phyloP scores from a whole-genome alignment of 2,113 vertebrate species.

The Mesocricetus auratus region DNA sequence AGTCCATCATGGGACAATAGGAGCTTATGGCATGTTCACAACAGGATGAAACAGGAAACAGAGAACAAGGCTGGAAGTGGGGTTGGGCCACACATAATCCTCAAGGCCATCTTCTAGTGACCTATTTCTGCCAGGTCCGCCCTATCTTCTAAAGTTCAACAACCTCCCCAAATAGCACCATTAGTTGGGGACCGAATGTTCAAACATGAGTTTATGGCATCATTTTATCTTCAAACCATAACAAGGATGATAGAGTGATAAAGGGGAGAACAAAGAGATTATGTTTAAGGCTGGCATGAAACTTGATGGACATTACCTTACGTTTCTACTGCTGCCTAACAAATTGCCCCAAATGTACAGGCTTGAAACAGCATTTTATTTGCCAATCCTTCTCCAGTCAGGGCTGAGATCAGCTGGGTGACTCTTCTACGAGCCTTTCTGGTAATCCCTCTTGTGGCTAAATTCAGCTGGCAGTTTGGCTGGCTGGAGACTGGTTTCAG shows the following conservation, averaged over 20 bases:
- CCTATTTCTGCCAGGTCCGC: background rate
- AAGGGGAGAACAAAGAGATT: background rate
- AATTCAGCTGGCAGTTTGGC: constrained; percentile 8
- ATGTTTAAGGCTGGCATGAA: background rate
- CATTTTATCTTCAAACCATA: too few species aligned
- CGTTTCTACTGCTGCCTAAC: constrained; percentile 12
- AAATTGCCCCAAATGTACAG: background rate
- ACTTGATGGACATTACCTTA: background rate
- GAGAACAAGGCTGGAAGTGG: background rate
- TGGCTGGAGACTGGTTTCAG: background rate
- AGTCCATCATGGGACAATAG: too few species aligned
- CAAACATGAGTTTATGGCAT: background rate
- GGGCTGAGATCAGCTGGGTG: background rate
- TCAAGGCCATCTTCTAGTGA: background rate
- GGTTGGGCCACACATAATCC: too few species aligned
- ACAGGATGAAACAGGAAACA: background rate
- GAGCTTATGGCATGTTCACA: background rate
- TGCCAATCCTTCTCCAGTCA: constrained; percentile 3
- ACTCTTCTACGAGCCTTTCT: constrained; percentile 38
- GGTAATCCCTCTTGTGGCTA: background rate
- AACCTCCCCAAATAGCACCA: background rate
- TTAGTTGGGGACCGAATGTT: background rate
- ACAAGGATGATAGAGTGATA: background rate
- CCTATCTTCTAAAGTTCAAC: background rate
- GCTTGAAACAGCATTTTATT: constrained; percentile 28